These are phyloP conservation scores for Phaenicophaeus curvirostris DNA, from an alignment of 2,797 vertebrate genomes.

Conservation along the genomic window DNA sequence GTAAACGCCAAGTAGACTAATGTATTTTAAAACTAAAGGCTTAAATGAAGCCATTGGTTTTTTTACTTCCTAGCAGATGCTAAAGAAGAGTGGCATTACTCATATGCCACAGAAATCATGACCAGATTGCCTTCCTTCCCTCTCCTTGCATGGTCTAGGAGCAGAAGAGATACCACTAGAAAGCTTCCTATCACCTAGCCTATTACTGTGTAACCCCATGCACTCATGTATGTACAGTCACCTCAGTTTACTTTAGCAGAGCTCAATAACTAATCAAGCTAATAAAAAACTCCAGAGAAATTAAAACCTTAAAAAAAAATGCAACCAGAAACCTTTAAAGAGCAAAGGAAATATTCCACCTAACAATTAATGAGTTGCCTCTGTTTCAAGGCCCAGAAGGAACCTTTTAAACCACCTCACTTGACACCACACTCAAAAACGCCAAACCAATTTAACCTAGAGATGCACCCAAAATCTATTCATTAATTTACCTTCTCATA, in stretches of 20 bases:
- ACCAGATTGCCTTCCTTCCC: background rate
- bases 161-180: background rate
- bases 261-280: background rate
- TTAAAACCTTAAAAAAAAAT: background rate
- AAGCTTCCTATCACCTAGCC: background rate
- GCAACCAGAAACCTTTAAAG: background rate
- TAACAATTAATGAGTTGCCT: background rate
- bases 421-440: background rate
- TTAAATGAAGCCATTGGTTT: background rate
- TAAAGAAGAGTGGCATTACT: background rate
- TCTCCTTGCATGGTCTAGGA: background rate
- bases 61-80: background rate
- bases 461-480: background rate
- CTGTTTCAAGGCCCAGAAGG: background rate
- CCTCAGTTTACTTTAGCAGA: background rate
- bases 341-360: background rate
- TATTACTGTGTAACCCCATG: background rate
- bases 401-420: background rate
- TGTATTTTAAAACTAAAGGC: background rate
- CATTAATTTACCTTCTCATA: background rate
- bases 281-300: background rate
- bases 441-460: background rate
- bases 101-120: background rate
- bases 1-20: background rate
- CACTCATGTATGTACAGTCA: accelerated